Base-by-base conservation (phyloP, 1,140 invertebrate species). In the Rhagoletis zephyria region DNA sequence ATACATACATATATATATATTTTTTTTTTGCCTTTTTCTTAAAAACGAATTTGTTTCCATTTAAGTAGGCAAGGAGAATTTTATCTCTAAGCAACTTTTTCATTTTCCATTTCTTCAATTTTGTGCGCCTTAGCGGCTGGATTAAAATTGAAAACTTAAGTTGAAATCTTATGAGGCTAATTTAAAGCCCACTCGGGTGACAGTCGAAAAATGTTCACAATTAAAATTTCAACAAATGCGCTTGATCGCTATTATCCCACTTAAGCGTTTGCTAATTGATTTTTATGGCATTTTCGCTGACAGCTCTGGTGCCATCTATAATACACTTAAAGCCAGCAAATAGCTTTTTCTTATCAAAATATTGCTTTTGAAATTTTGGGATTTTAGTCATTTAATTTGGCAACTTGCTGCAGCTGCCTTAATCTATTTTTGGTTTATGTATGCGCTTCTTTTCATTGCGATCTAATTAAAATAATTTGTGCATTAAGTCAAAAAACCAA, bases 181-280 rank as follows among this genome's bases (percentile, higher is more conserved):
- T 48, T 67, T 51, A 16, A 48, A 4, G 70, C 30, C 45, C 70
- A 74, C 5, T 51, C 5, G 70, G 14, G 12, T 74, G 42, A 74
- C 12, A 74, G 42, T 74, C 30, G 70, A 48, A 45, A 45, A 48
- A 45, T 74, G 45, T 74, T n/a, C 5, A 4, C 45, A 74, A 74
- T 74, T 74, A 74, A 74, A 74, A 74, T 74, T 12, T 45, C 6
- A 16, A 14, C 45, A 7, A 7, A 48, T 74, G 4, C 12, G 14
- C 30, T 48, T 5, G 70, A 74, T 59, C 59, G 10, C 10, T 16
- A 56, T 81, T n/a, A 81, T 81, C 48, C 19, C 5, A 30, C 48
- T 81, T 81, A 81, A 81, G 74, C 48, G 45, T 16, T 74, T 74
- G 70, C 4, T 74, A 74, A 74, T 74, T 74, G 70, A n/a, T 74